Conservation (phyloP, 2,888 invertebrate genomes). For the Lucinisca nassula region DNA sequence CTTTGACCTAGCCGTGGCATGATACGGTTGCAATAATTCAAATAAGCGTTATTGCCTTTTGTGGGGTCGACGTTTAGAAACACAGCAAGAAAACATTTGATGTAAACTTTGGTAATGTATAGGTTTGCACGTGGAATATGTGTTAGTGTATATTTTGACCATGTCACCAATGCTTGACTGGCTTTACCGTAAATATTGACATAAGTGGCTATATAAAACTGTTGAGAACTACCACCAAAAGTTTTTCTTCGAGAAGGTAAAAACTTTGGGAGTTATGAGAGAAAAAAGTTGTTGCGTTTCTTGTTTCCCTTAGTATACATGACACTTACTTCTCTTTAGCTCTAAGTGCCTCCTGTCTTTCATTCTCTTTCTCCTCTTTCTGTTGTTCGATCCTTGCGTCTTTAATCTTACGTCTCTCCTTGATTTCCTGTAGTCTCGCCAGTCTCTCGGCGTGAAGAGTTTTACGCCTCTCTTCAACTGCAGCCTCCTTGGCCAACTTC, state of each 20-base stretch:
- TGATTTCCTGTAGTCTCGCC: constrained; percentile 89
- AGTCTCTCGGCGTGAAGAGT: constrained; percentile 95
- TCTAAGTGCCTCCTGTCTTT: constrained; percentile 93
- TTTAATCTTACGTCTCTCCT: constrained; percentile 94
- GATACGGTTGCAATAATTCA: neutral
- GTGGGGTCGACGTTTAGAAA: neutral
- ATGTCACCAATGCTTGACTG: neutral
- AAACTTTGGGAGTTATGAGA: neutral
- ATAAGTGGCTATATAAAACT: neutral
- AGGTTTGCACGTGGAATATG: neutral
- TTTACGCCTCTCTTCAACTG: constrained; percentile 95
- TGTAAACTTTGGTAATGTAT: neutral
- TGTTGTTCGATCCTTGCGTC: constrained; percentile 94
- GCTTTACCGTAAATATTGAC: neutral
- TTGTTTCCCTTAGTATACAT: neutral
- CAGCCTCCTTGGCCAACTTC: constrained; percentile 98
- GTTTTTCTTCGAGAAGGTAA: neutral
- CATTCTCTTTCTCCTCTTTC: constrained; percentile 93
- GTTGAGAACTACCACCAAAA: neutral
- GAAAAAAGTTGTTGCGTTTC: neutral
- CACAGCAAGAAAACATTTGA: neutral
- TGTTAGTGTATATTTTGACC: neutral
- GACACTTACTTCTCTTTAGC: constrained; percentile 91
- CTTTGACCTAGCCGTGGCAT: constrained; percentile 1
- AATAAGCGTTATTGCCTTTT: neutral